Conservation (phyloP, 2,113 vertebrate genomes). For the Gracilinanus agilis region DNA sequence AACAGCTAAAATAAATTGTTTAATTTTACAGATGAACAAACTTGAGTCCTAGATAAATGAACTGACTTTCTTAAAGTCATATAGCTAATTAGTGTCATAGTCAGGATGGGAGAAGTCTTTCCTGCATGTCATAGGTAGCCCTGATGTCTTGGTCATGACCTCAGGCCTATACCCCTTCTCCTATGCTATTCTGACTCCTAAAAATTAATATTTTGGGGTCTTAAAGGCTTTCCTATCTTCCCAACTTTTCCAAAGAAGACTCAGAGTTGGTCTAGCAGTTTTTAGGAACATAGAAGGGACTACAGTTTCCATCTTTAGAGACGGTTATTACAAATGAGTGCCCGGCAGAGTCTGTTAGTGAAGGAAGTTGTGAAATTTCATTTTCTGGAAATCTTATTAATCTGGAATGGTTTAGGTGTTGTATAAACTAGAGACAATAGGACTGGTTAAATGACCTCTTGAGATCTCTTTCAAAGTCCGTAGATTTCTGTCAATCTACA, state of each 20-base stretch:
- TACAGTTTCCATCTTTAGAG: constrained; percentile 21
- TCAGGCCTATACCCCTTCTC: not conserved
- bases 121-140: not conserved
- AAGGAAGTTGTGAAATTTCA: constrained; percentile 20
- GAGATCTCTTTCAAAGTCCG: not conserved
- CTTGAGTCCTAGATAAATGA: not conserved
- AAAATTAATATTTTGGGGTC: constrained; percentile 23
- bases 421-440: not conserved
- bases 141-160: not conserved
- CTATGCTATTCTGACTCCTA: not conserved
- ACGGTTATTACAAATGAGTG: not conserved
- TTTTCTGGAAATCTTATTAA: constrained; percentile 5
- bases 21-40: not conserved
- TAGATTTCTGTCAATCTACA: constrained; percentile 4
- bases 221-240: not conserved
- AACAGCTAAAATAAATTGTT: not conserved
- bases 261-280: not conserved
- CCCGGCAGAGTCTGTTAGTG: constrained; percentile 7
- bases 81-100: not conserved
- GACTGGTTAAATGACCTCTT: not conserved
- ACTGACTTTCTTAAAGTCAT: not conserved
- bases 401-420: constrained; percentile 33
- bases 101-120: not conserved
- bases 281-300: constrained; percentile 36
- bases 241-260: not conserved